Conservation (phyloP, 2,113 vertebrate genomes). For the Pseudopipra pipra region DNA sequence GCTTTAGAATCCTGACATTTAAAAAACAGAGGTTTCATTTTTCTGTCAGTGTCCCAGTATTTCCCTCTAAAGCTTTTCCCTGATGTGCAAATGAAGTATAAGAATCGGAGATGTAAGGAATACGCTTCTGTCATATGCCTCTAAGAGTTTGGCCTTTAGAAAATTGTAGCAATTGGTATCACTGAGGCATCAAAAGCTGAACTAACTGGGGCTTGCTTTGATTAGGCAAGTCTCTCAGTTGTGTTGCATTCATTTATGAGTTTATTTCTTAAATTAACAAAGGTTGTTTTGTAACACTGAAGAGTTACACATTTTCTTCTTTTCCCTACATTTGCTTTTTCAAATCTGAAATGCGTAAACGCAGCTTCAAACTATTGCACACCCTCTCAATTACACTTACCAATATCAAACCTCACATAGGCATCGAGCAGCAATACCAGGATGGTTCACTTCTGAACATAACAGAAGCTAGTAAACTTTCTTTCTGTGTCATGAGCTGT, state of each 20-base stretch:
- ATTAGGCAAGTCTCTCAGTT: neutral
- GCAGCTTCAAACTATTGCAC: neutral
- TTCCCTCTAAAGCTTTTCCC: neutral
- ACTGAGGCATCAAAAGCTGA: neutral
- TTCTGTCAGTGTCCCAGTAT: neutral
- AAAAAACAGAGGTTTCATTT: neutral
- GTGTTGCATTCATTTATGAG: neutral
- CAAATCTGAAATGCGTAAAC: neutral
- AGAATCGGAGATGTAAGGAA: neutral
- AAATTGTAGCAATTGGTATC: neutral
- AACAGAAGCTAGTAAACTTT: neutral
- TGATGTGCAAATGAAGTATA: neutral
- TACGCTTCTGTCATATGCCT: neutral
- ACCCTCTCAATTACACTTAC: neutral
- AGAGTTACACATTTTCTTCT: neutral
- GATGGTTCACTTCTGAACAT: neutral
- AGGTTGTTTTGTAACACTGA: neutral
- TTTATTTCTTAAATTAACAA: neutral
- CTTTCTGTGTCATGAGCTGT: neutral
- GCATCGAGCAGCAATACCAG: accelerated
- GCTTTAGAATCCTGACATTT: slow-evolving; percentile 41
- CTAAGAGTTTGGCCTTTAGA: neutral
- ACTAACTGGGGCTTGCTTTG: neutral
- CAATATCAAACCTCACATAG: neutral
- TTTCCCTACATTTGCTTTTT: neutral